These are phyloP conservation scores for Ictidomys tridecemlineatus DNA, from an alignment of 2,113 vertebrate species.

Conservation along the genomic window DNA sequence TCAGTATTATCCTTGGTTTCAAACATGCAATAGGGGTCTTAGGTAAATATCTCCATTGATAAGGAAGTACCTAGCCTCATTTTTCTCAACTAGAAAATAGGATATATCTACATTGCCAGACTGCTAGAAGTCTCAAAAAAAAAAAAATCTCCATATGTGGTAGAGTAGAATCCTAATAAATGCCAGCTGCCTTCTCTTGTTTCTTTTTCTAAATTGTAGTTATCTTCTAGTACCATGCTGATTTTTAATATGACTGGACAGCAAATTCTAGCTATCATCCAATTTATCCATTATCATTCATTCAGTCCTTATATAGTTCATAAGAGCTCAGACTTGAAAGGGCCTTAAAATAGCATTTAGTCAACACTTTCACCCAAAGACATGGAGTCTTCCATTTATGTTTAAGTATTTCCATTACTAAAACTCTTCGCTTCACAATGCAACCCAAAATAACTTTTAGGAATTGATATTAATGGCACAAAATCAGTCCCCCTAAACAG, in stretches of 20 bases:
- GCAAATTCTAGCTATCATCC: not conserved
- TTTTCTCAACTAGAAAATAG: not conserved
- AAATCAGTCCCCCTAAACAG: not conserved
- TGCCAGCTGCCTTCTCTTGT: not conserved
- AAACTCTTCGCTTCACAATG: not conserved
- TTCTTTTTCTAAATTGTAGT: not conserved
- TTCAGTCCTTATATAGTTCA: not conserved
- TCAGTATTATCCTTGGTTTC: not conserved
- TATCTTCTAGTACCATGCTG: not conserved
- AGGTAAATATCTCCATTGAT: not conserved
- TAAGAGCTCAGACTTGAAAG: not conserved
- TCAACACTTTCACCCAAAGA: not conserved
- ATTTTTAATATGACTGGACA: constrained; percentile 15
- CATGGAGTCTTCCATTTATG: not conserved
- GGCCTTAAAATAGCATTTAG: not conserved
- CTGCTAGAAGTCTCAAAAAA: not conserved
- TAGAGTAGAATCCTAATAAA: not conserved
- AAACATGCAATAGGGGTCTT: not conserved
- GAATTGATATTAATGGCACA: not conserved
- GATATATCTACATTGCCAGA: not conserved
- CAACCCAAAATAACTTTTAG: not conserved
- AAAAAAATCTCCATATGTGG: not conserved
- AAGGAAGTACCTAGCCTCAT: not conserved
- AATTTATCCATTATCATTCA: not conserved
- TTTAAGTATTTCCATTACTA: not conserved